phyloP scores from a whole-genome alignment of 2,888 invertebrate genomes.

The Willowsia nigromaculata region DNA sequence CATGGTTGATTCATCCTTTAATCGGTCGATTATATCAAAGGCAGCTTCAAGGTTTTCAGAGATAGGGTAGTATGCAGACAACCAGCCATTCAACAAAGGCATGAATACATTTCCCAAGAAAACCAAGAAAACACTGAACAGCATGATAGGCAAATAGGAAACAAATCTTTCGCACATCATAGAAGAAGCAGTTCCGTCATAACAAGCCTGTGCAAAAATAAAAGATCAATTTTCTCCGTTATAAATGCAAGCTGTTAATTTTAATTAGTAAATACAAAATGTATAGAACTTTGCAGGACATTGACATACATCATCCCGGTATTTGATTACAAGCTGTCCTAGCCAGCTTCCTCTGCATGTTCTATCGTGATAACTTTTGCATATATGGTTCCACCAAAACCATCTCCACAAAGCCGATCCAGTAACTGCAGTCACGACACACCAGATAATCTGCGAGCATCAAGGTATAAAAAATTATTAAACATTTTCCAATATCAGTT shows the following conservation, averaged over 20 bases:
- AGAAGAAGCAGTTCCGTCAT: conserved; percentile 47
- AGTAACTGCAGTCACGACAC: not conserved
- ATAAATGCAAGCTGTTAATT: no score
- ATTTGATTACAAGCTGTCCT: conserved; percentile 42
- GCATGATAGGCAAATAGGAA: conserved; percentile 44
- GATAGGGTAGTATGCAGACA: not conserved
- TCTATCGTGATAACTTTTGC: conserved; percentile 58
- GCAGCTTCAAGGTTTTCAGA: not conserved
- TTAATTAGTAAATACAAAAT: no score
- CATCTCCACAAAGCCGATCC: conserved; percentile 42
- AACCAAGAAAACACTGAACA: not conserved
- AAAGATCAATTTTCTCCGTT: not conserved
- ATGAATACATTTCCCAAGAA: conserved; percentile 44
- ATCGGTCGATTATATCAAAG: not conserved
- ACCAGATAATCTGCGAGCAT: conserved; percentile 21
- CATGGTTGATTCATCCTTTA: not conserved
- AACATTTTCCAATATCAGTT: no score
- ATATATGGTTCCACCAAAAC: conserved; percentile 62
- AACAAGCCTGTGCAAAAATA: conserved; percentile 62
- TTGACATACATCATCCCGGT: conserved; percentile 47
- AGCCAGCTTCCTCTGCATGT: conserved; percentile 46
- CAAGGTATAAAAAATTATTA: conserved; percentile 1
- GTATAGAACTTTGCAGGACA: no score
- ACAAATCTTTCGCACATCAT: conserved; percentile 60
- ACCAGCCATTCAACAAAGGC: conserved; percentile 22